Evolutionary conservation across 2,888 invertebrate genomes (phyloP).

Genomic region (Erebia palarica): DNA sequence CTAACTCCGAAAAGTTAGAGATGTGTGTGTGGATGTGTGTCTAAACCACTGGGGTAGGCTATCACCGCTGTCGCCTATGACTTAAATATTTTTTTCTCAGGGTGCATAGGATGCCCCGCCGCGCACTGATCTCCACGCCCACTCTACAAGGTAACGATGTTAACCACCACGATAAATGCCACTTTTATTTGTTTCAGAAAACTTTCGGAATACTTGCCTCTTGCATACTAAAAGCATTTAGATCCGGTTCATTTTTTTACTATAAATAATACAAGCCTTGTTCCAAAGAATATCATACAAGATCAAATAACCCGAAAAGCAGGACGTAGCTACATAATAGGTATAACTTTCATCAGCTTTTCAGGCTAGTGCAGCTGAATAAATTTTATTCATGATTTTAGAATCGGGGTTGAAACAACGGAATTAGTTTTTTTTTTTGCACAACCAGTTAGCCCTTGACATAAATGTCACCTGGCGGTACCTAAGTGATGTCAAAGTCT

Average conservation of each 20-base stretch:
- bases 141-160: constrained; percentile 55
- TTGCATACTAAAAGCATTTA: neutral
- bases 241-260: constrained; percentile 15
- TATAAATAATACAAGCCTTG: neutral
- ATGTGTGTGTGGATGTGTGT: no score
- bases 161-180: constrained; percentile 49
- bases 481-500: no score
- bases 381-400: no score
- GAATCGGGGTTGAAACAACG: no score
- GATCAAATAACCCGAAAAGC: neutral
- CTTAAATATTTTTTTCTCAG: constrained; percentile 49
- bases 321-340: neutral
- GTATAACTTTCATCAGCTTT: no score
- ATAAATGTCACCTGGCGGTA: no score
- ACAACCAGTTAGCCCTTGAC: no score
- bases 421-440: no score
- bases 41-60: no score
- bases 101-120: constrained; percentile 55
- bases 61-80: constrained; percentile 41
- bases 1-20: no score
- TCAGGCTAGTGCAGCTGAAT: no score
- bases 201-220: neutral
- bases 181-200: constrained; percentile 33
- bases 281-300: neutral
- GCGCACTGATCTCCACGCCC: constrained; percentile 54